Evolutionary conservation across 1,140 invertebrate genomes (phyloP).

Genomic region (Leucophenga varia): DNA sequence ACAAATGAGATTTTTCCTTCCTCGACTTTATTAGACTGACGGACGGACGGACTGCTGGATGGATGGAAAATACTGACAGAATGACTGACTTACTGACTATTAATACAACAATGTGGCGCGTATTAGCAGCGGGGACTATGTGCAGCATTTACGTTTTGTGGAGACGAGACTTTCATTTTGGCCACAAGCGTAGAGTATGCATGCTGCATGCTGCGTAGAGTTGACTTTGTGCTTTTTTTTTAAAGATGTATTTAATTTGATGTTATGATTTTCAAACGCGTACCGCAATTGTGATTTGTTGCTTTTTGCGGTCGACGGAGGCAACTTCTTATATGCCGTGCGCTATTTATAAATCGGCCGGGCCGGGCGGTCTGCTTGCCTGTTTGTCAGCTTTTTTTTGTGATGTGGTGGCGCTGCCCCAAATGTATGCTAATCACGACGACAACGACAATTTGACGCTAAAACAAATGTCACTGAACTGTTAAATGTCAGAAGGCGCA

Average conservation of each 20-base stretch:
- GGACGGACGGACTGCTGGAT: not conserved
- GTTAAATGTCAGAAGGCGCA: conserved; percentile 25
- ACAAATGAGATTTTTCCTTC: conserved; percentile 56
- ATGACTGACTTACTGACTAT: too few species aligned
- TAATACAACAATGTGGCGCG: too few species aligned
- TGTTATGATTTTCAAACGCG: conserved; percentile 22
- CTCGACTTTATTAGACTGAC: conserved; percentile 21
- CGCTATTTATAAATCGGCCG: too few species aligned
- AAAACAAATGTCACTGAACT: conserved; percentile 24
- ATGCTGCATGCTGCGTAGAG: not conserved
- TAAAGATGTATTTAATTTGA: conserved; percentile 1
- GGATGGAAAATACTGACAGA: not conserved
- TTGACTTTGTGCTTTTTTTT: not conserved
- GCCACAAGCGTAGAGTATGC: conserved; percentile 31
- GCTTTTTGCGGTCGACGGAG: conserved; percentile 25
- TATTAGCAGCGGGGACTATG: too few species aligned
- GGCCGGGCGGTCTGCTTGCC: too few species aligned
- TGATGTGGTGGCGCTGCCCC: conserved; percentile 14
- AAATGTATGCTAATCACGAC: not conserved
- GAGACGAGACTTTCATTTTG: conserved; percentile 52
- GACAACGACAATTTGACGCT: conserved; percentile 8
- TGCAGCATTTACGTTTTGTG: too few species aligned
- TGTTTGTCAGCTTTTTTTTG: conserved; percentile 15
- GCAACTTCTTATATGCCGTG: conserved; percentile 1
- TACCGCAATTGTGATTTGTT: conserved; percentile 26